phyloP scores from a whole-genome alignment of 2,797 vertebrate species.

The Lutjanus campechanus region DNA sequence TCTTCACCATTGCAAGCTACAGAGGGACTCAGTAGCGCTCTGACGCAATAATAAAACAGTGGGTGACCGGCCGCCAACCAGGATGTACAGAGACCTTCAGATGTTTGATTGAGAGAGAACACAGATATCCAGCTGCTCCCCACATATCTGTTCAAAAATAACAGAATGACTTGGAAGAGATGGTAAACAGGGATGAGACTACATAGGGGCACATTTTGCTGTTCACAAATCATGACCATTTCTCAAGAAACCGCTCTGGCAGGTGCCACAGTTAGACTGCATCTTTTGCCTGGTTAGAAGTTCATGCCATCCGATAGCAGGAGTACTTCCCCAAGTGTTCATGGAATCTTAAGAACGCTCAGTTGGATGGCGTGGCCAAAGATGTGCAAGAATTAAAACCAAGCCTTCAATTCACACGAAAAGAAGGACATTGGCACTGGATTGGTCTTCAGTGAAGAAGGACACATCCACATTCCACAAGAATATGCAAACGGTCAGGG shows the following conservation, averaged over 20 bases:
- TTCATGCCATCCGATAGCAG: neutral
- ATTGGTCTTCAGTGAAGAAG: no score
- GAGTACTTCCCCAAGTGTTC: neutral
- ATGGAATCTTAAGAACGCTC: no score
- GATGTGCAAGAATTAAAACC: no score
- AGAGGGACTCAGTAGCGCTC: slow-evolving; percentile 31
- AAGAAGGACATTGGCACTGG: no score
- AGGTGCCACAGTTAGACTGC: neutral
- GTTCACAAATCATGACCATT: slow-evolving; percentile 11
- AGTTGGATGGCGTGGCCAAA: no score
- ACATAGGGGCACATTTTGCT: slow-evolving; percentile 11
- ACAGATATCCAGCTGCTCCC: slow-evolving; percentile 59
- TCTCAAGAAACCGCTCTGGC: slow-evolving; percentile 22
- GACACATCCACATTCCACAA: no score
- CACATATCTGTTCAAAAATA: slow-evolving; percentile 51
- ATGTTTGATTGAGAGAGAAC: slow-evolving; percentile 60
- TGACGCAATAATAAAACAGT: slow-evolving; percentile 52
- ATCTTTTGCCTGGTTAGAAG: slow-evolving; percentile 4
- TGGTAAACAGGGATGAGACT: slow-evolving; percentile 9
- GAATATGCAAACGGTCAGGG: no score
- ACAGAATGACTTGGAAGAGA: slow-evolving; percentile 27
- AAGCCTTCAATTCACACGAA: no score
- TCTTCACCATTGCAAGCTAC: slow-evolving; percentile 26
- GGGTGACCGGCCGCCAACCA: slow-evolving; percentile 58
- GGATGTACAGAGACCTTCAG: slow-evolving; percentile 47